These are phyloP conservation scores for Hypothenemus hampei DNA, from an alignment of 1,140 invertebrate species.

Conservation along the genomic window DNA sequence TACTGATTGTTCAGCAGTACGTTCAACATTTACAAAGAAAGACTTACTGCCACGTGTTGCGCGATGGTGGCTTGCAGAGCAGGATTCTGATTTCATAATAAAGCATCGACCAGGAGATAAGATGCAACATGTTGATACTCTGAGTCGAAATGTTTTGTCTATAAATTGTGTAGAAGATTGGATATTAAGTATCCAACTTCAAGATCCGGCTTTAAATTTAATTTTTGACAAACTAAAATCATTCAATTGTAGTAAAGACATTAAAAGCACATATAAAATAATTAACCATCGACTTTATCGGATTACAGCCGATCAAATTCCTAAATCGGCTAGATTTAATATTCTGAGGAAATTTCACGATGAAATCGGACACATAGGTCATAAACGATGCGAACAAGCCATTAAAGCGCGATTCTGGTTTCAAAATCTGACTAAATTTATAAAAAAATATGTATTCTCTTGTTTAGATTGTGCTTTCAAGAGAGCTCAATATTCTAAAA, in stretches of 20 bases:
- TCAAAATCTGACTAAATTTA: conserved; percentile 9
- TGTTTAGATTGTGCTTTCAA: conserved; percentile 18
- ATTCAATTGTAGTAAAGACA: no score
- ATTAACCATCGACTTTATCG: no score
- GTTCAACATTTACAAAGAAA: conserved; percentile 40
- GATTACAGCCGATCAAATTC: no score
- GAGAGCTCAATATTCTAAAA: conserved; percentile 1
- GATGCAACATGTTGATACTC: no score
- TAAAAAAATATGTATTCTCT: conserved; percentile 14
- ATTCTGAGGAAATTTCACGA: conserved; percentile 19
- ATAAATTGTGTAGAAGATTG: no score
- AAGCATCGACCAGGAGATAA: no score
- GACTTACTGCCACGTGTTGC: conserved; percentile 34
- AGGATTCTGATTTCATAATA: no score
- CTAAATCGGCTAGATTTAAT: conserved; percentile 1
- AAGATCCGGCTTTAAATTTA: no score
- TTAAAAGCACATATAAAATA: no score
- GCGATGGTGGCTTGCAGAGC: neutral
- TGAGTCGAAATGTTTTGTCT: no score
- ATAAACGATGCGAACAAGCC: neutral
- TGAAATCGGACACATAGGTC: conserved; percentile 14
- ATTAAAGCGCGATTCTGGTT: conserved; percentile 18
- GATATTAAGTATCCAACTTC: no score
- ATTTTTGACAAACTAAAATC: no score
- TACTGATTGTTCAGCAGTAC: conserved; percentile 43